Percentiles rank a stretch among this genome's conserved stretches.
These are phyloP conservation scores for Rhincodon typus DNA, from an alignment of 2,797 vertebrate genomes.

Conservation along the genomic window DNA sequence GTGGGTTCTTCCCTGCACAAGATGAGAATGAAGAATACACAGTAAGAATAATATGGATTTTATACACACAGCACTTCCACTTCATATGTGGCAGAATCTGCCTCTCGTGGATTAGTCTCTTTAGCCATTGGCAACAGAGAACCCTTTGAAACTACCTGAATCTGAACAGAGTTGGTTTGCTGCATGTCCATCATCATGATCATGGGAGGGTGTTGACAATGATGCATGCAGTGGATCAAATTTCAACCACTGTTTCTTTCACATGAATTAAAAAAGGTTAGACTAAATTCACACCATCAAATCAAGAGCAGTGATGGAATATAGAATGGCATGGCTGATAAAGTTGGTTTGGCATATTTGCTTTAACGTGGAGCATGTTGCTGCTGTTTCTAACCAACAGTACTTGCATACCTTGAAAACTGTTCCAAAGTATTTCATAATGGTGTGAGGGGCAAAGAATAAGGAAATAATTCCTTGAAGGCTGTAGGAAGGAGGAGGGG, in stretches of 20 bases:
- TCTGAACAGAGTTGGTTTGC: neutral
- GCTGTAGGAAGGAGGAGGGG: neutral
- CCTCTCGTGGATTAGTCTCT: neutral
- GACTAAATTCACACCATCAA: neutral
- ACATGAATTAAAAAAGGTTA: neutral
- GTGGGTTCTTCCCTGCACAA: constrained; percentile 68
- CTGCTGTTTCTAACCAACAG: neutral
- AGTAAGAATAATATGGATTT: neutral
- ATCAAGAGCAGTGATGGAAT: neutral
- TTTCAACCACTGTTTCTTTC: neutral
- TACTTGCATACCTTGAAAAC: neutral
- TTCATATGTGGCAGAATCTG: neutral
- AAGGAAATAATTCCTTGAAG: neutral
- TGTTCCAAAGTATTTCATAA: neutral
- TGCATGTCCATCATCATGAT: neutral
- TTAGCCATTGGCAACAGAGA: neutral
- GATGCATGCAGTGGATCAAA: neutral
- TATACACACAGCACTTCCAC: neutral
- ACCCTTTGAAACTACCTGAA: neutral
- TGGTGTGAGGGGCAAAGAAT: neutral
- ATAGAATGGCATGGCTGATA: too few relatives aligned
- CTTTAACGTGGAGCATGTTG: neutral
- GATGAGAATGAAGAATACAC: neutral
- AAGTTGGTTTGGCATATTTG: neutral
- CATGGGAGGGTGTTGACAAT: too few relatives aligned